Evolutionary conservation across 2,888 invertebrate species (phyloP), one percentile per base, ranked within the genome.

Genomic region (Onchidella celtica): DNA sequence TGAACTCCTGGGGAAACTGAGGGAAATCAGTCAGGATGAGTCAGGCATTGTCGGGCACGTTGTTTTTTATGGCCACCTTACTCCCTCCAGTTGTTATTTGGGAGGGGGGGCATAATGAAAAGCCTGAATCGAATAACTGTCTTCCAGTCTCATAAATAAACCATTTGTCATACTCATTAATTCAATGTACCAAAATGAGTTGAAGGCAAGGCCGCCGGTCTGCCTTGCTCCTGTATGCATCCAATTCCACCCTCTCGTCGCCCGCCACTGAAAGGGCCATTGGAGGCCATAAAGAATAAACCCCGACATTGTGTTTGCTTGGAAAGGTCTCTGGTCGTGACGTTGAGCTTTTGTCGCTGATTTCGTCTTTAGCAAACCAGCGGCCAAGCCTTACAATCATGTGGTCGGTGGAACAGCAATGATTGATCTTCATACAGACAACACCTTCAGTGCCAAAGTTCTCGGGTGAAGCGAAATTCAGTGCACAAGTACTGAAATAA

Each of bases 111-210:
- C 57, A 32, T 32, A 55, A 29, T 57, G 70, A 70, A 70, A 70
- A 47, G 29, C 57, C 11, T 11, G n/a, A 11, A 32, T 17, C 55
- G 29, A 32, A 14, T 4, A 21, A 29, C 70, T 14, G 57, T 4
- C 55, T 47, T 4, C 55, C 21, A 17, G 29, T 55, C 70, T 32
- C 24, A 70, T 55, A 70, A 70, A 70, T 70, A 57, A 70, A 55
- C 57, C 70, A 57, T 70, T 14, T 70, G 70, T 57, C 70, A 57
- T 32, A 27, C 47, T 32, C 47, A 47, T 47, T 47, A 47, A 47
- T 47, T 47, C 47, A 3, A 29, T 32, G 57, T 32, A 70, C 14
- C 29, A 57, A 27, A 70, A 55, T 11, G 38, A 11, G 65, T n/a
- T 47, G 47, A 17, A 47, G 47, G 17, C n/a, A n/a, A n/a, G n/a